Conservation (phyloP, 2,888 invertebrate genomes). For the Synanthedon andrenaeformis region DNA sequence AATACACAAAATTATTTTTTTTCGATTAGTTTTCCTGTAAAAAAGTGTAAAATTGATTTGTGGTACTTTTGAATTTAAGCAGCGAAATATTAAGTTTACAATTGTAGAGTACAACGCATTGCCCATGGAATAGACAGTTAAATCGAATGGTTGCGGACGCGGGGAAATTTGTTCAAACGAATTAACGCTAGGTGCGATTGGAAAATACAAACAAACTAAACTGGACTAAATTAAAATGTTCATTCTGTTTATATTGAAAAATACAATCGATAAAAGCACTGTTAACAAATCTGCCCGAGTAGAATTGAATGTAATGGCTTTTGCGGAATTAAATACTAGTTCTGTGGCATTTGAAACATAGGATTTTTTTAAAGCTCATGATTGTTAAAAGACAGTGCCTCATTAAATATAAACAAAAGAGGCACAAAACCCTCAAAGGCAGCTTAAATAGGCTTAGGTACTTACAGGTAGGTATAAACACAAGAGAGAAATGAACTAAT, state of each 20-base stretch:
- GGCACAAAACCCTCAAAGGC: background rate
- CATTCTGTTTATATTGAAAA: background rate
- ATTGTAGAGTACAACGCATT: constrained; percentile 1
- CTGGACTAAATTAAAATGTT: background rate
- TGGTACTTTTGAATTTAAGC: too few relatives aligned
- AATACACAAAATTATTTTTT: too few relatives aligned
- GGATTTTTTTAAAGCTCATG: background rate
- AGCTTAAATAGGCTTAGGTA: background rate
- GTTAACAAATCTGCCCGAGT: constrained; percentile 11
- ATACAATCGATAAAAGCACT: background rate
- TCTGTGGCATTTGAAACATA: background rate
- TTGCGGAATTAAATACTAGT: background rate
- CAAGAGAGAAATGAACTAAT: background rate
- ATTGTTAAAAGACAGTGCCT: background rate
- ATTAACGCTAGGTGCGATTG: constrained; percentile 54
- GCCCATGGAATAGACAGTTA: constrained; percentile 33
- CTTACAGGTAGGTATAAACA: background rate
- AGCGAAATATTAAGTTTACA: constrained; percentile 8
- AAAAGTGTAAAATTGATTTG: too few relatives aligned
- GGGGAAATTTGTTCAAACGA: constrained; percentile 53
- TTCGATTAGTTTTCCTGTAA: too few relatives aligned
- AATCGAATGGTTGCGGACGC: constrained; percentile 23
- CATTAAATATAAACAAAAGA: background rate
- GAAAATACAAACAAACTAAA: constrained; percentile 41
- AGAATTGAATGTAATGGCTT: background rate